Evolutionary conservation across 1,140 invertebrate genomes (phyloP), one percentile per base, ranked within the genome.

Genomic region (Eulimnadia texana): DNA sequence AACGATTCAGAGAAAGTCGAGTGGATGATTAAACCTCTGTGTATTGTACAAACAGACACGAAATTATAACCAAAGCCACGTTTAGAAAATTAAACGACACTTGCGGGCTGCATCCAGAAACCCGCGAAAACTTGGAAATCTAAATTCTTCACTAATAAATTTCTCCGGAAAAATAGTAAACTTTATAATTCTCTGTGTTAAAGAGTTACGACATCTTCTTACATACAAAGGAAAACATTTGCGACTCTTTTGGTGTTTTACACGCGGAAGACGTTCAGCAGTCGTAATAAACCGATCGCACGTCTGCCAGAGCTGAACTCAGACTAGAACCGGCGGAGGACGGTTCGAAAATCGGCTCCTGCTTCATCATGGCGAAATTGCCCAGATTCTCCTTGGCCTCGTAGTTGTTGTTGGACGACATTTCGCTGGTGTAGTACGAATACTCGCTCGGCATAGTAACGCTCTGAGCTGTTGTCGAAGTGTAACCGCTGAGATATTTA

Each of bases 401-500:
- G 24, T 29, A 27, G 52, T 22, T n/a, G 11, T 28, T 19, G 49
- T 33, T 20, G 19, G 20, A 3, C n/a, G 54, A 20, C 47, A 55
- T 25, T 13, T 6, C 27, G 11, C 49, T 20, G 23, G 23, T n/a
- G 29, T 50, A 19, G 16, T 33, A 28, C 20, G 33, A 10, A 52
- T 13, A 42, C n/a, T 27, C 33, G 56, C 29, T 42, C 23, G 22
- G 9, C 27, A 29, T 27, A n/a, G n/a, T n/a, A n/a, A n/a, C n/a
- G 16, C 20, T 25, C 33, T 25, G n/a, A 2, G 24, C 25, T 28
- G 29, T 20, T 19, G 33, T 29, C 50, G 51, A 47, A 3, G 10
- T 20, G 50, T 47, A 42, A 11, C 64, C 64, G 24, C 60, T 83
- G 57, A 82, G 70, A 68, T 84, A 83, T 67, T 84, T 83, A 66